Base-by-base conservation (phyloP, 1,140 invertebrate genomes). In the Chrysomallon squamiferum region DNA sequence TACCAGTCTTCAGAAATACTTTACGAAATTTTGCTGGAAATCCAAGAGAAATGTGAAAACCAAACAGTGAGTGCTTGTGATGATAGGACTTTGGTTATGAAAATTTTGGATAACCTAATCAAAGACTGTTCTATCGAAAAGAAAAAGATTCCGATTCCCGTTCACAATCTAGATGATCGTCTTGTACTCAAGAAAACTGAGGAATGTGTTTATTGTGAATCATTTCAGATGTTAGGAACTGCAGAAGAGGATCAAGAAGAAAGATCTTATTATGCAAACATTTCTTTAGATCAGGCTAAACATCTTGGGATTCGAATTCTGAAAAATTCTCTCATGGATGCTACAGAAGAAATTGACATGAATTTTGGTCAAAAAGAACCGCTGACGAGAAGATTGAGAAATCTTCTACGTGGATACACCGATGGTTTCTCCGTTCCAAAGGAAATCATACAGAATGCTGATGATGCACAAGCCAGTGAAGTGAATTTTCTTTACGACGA, bases 371-470 rank as follows among this genome's bases (percentile, higher is more conserved):
- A 81, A 63, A 45, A 38, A 35, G 79, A 80, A 56, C 69, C 74
- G 5, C 61, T 80, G 2, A 80, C 77, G 5, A 64, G 66, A 20
- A 57, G 78, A 30, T 60, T 81, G 2, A 67, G 68, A 52, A 65
- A 74, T 29, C 59, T 81, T 15, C 22, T 71, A 33, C 57, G 66
- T n/a, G 49, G 30, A 13, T 81, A 81, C 47, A 75, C 71, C 20
- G 76, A 71, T 65, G 79, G 77, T 22, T 68, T 77, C 27, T 70
- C 73, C 33, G 69, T 81, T 20, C 67, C 79, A 11, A 81, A 80
- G 65, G 79, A 81, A 65, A 57, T 81, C 4, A 62, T 81, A 30
- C 79, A 81, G 56, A 81, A 95, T 68, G 79, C 82, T 56, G 82
- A 84, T 65, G 82, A 84, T 74, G 80, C 80, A 25, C 74, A 71